A percentile compares a stretch with the other conserved stretches of the same genome.
Evolutionary conservation across 2,797 vertebrate genomes (phyloP).

Genomic region (Labroides dimidiatus): DNA sequence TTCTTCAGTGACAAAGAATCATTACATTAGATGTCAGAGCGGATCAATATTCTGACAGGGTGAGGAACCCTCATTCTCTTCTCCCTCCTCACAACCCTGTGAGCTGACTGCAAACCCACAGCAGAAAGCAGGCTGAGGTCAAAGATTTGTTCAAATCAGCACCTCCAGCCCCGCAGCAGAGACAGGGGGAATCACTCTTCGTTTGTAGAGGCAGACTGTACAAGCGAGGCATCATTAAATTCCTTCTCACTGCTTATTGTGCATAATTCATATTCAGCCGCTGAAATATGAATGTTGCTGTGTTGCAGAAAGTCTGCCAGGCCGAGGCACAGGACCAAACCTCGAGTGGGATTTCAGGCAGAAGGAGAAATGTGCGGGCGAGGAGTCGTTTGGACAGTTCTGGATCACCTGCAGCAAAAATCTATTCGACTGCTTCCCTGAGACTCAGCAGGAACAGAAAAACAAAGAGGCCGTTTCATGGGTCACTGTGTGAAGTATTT

Average conservation of each 20-base stretch:
- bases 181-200: conserved; percentile 76
- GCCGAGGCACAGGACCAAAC: conserved; percentile 65
- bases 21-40: conserved; percentile 78
- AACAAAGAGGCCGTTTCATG: conserved; percentile 56
- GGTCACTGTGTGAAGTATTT: conserved; percentile 45
- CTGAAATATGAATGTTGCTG: conserved; percentile 92
- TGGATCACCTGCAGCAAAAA: conserved; percentile 63
- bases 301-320: conserved; percentile 81
- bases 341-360: conserved; percentile 65
- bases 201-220: conserved; percentile 74
- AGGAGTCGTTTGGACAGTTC: conserved; percentile 61
- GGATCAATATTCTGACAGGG: conserved; percentile 83
- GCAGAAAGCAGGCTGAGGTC: conserved; percentile 78
- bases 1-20: conserved; percentile 81
- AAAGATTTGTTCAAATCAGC: conserved; percentile 84
- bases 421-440: conserved; percentile 67
- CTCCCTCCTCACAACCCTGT: conserved; percentile 59
- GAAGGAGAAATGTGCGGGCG: conserved; percentile 53
- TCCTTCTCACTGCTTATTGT: conserved; percentile 87
- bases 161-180: conserved; percentile 74
- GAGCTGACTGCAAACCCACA: conserved; percentile 72
- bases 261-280: conserved; percentile 92
- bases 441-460: conserved; percentile 23
- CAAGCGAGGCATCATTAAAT: conserved; percentile 91
- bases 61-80: conserved; percentile 65